Base-by-base conservation (phyloP, 2,797 vertebrate genomes). In the Takifugu ocellatus region DNA sequence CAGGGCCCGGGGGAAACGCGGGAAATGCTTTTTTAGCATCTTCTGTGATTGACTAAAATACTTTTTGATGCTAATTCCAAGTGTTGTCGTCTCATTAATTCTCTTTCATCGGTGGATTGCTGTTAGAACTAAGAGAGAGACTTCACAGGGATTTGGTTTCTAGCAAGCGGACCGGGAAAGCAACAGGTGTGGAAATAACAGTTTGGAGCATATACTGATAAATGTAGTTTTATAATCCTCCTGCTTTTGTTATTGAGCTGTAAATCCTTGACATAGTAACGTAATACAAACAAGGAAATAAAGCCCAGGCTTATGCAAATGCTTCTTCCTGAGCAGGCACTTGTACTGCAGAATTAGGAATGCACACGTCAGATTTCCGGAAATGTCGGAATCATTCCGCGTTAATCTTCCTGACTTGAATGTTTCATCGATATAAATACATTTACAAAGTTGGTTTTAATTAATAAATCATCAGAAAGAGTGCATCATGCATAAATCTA, bases 81-180 rank as follows among this genome's bases (percentile, higher is more conserved):
- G 56, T 65, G 62, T 71, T 75, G 67, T 79, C 70, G 67, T 79
- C 70, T 86, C 69, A 81, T 87, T 84, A 81, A 82, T 81, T 81
- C 70, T 51, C 63, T 85, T 74, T 73, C 54, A 81, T 79, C 68
- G 36, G 57, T 59, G 55, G 54, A 63, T 57, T 68, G 31, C 54
- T 53, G 47, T 67, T 79, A 14, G 36, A 71, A 53, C 74, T 66
- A 56, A 81, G 52, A 74, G 66, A 64, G 65, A 63, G 56, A 58
- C 63, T 69, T 77, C 68, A 68, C 59, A 81, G 73, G 52, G 44
- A 31, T 75, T 6, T 44, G 54, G 49, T 58, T 72, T 60, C 65
- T 58, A 74, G 72, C 66, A 63, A 51, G 49, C 59, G 25, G 72
- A 73, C 50, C 59, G 54, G 77, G 56, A 53, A 74, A 68, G 66